Percentiles rank a stretch among this genome's conserved stretches.
phyloP scores from a whole-genome alignment of 2,888 invertebrate genomes.

The Lepidochitona cinerea region DNA sequence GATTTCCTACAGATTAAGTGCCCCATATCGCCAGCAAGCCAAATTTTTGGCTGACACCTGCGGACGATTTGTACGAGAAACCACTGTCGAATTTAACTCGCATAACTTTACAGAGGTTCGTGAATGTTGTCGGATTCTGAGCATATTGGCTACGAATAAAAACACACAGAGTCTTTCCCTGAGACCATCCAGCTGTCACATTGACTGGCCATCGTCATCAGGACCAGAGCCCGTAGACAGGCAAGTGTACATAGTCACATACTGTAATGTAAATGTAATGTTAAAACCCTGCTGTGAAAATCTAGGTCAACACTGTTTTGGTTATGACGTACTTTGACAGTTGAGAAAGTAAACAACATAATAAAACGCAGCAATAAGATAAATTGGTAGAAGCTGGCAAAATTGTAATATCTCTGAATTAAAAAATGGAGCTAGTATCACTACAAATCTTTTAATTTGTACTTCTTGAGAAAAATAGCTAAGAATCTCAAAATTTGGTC shows the following conservation, averaged over 20 bases:
- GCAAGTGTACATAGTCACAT: slow-evolving; percentile 40
- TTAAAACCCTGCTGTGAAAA: not conserved
- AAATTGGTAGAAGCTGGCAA: too few species aligned
- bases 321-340: not conserved
- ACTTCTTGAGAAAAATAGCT: too few species aligned
- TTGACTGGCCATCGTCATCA: slow-evolving; percentile 74
- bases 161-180: slow-evolving; percentile 63
- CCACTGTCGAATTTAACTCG: slow-evolving; percentile 64
- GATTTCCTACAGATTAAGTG: slow-evolving; percentile 44
- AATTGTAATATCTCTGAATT: too few species aligned
- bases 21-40: slow-evolving; percentile 43
- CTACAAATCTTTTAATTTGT: too few species aligned
- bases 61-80: slow-evolving; percentile 65
- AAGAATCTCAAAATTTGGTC: too few species aligned
- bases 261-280: too few species aligned
- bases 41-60: slow-evolving; percentile 64
- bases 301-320: too few species aligned
- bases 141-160: slow-evolving; percentile 58
- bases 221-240: slow-evolving; percentile 72
- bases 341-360: too few species aligned
- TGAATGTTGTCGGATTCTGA: slow-evolving; percentile 56
- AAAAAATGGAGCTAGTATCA: too few species aligned
- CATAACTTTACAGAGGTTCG: slow-evolving; percentile 57
- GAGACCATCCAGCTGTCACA: slow-evolving; percentile 66
- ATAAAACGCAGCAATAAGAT: too few species aligned